A percentile compares a stretch with the other conserved stretches of the same genome.
These are phyloP conservation scores for Otocyon megalotis DNA, from an alignment of 2,113 vertebrate species.

Conservation along the genomic window DNA sequence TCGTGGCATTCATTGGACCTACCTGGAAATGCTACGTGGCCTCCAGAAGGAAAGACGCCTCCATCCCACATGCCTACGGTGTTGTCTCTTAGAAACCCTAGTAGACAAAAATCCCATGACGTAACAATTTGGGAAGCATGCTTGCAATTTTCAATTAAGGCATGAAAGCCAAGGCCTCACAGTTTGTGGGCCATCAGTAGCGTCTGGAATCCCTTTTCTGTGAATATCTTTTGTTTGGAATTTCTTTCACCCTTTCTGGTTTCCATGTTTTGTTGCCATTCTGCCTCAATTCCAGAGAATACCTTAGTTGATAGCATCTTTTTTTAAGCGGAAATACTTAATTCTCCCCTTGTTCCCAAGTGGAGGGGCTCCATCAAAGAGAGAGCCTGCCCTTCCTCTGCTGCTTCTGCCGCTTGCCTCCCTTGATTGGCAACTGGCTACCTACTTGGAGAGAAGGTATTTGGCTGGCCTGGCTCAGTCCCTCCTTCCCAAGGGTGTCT, in stretches of 20 bases:
- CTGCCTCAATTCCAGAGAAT: background rate
- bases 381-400: background rate
- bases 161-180: background rate
- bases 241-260: background rate
- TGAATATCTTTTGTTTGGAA: background rate
- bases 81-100: background rate
- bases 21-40: background rate
- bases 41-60: background rate
- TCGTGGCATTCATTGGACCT: background rate
- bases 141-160: background rate
- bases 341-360: background rate
- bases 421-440: background rate
- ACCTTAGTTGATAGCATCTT: background rate
- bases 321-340: background rate
- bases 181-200: background rate
- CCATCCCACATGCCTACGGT: background rate
- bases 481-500: background rate
- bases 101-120: background rate
- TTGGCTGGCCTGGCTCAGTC: background rate
- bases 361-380: background rate
- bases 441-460: background rate
- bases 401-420: background rate
- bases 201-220: background rate
- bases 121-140: background rate
- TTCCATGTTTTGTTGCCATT: background rate